phyloP scores from a whole-genome alignment of 2,113 vertebrate species.

The Podiceps cristatus region DNA sequence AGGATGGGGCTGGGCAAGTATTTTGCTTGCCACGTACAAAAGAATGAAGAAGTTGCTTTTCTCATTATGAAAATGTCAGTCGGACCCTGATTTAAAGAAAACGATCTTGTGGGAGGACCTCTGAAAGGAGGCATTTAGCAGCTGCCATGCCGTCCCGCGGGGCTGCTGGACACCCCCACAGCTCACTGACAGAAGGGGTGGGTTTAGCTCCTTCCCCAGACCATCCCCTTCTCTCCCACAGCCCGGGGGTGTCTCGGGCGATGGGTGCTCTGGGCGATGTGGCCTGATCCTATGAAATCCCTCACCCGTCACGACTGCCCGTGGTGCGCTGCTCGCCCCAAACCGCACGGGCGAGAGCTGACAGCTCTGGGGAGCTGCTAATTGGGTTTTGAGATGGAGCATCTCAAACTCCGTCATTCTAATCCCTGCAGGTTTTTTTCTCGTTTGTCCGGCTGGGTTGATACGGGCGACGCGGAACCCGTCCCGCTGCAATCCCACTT shows the following conservation, averaged over 20 bases:
- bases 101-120: not conserved
- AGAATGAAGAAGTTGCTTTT: constrained; percentile 7
- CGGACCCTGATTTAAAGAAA: not conserved
- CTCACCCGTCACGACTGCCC: fast-evolving
- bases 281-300: not conserved
- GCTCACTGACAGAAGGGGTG: not conserved
- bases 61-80: not conserved
- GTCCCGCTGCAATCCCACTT: fast-evolving
- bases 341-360: not conserved
- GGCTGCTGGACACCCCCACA: not conserved
- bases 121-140: not conserved
- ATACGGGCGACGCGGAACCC: not conserved
- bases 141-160: not conserved
- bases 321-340: not conserved
- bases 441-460: not conserved
- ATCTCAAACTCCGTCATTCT: not conserved
- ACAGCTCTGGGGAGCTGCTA: not conserved
- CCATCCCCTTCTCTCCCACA: not conserved
- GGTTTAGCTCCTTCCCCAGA: not conserved
- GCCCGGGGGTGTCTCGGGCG: not conserved
- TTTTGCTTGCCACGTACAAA: not conserved
- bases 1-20: not conserved
- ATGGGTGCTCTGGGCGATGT: not conserved
- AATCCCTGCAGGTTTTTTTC: not conserved
- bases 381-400: not conserved